Evolutionary conservation across 1,140 invertebrate species (phyloP).

Genomic region (Aphaenogaster floridana): DNA sequence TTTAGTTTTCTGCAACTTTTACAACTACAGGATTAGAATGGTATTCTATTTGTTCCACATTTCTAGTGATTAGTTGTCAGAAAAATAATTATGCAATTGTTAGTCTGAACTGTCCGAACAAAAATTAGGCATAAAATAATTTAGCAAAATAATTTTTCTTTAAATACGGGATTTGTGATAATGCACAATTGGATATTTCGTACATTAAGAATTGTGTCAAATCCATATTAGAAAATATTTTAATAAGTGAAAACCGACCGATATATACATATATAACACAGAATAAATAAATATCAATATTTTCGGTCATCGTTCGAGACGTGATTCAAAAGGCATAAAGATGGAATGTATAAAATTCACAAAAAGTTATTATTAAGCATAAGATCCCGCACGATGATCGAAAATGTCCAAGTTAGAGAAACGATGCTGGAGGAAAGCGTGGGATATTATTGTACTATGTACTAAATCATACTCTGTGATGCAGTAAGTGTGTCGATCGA

Average conservation of each 20-base stretch:
- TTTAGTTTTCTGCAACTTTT: slow-evolving; percentile 20
- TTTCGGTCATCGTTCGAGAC: not conserved
- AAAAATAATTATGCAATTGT: not conserved
- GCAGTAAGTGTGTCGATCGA: slow-evolving; percentile 46
- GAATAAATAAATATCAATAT: not conserved
- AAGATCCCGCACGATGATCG: not conserved
- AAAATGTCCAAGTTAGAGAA: not conserved
- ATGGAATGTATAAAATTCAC: not conserved
- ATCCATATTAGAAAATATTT: not conserved
- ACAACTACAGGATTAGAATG: not conserved
- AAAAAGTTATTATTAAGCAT: not conserved
- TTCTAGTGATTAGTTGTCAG: not conserved
- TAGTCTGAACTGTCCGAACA: not conserved
- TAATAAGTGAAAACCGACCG: not conserved
- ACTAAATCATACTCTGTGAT: slow-evolving; percentile 25
- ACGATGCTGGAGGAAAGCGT: not conserved
- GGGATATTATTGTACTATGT: not conserved
- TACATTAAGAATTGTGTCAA: not conserved
- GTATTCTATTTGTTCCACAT: not conserved
- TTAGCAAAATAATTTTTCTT: not conserved
- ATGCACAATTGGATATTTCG: not conserved
- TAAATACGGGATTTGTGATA: not conserved
- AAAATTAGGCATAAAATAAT: not conserved
- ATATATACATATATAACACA: too few species aligned
- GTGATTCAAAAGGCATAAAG: not conserved